These are phyloP conservation scores for Neogale vison DNA, from an alignment of 2,113 vertebrate species.

Conservation along the genomic window DNA sequence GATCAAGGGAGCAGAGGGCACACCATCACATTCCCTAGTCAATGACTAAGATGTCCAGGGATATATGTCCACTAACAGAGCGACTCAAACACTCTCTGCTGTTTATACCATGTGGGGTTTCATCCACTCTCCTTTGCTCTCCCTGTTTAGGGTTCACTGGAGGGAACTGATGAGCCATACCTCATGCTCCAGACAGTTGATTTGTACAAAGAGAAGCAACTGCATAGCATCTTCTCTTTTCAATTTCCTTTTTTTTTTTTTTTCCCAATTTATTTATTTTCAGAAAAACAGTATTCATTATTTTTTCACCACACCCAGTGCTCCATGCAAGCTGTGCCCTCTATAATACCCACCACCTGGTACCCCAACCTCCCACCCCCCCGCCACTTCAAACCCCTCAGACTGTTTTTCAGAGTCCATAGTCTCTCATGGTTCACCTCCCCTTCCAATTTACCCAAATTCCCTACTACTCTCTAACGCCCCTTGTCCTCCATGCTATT, in stretches of 20 bases:
- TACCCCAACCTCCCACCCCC: no score
- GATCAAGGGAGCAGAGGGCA: not conserved
- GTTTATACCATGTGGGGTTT: not conserved
- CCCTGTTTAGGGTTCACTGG: not conserved
- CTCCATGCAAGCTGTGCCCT: no score
- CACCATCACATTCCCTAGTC: not conserved
- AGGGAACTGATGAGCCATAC: not conserved
- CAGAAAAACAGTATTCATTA: no score
- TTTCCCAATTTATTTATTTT: no score
- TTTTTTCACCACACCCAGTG: no score
- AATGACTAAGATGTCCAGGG: not conserved
- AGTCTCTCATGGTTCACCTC: no score
- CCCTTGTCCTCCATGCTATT: no score
- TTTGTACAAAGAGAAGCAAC: slow-evolving; percentile 16
- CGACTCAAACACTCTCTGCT: not conserved
- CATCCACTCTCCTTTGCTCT: not conserved
- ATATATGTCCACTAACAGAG: not conserved
- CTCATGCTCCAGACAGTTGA: not conserved
- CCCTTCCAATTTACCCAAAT: no score
- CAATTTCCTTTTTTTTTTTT: not conserved
- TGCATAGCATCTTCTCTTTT: not conserved
- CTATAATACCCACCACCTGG: no score
- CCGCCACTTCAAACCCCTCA: no score
- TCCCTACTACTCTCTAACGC: no score
- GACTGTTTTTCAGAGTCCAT: no score